A percentile compares a stretch with the other conserved stretches of the same genome.
Conservation (phyloP, 2,113 vertebrate genomes). For the Cryptotis parvus region DNA sequence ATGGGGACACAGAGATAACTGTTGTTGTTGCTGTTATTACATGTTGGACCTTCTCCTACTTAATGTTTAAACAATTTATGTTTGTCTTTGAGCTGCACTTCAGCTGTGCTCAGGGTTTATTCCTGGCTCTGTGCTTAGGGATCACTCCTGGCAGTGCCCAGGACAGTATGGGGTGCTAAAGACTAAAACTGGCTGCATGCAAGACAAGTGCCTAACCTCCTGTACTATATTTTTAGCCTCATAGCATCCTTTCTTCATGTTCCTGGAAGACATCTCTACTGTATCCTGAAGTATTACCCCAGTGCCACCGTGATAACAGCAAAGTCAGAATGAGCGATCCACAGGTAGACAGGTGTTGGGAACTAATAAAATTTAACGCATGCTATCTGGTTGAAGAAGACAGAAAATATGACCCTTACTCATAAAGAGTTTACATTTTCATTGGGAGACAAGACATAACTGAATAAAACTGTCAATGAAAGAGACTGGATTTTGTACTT, state of each 20-base stretch:
- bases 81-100: not conserved
- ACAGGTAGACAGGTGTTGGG: not conserved
- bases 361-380: not conserved
- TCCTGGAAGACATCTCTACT: not conserved
- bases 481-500: not conserved
- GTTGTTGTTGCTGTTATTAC: not conserved
- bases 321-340: not conserved
- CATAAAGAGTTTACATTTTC: not conserved
- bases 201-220: too few species aligned
- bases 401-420: not conserved
- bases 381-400: not conserved
- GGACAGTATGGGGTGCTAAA: too few species aligned
- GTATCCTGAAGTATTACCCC: not conserved
- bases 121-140: too few species aligned
- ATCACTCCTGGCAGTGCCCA: too few species aligned
- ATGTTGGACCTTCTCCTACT: not conserved
- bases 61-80: not conserved
- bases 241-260: not conserved
- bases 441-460: not conserved
- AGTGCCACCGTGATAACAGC: not conserved
- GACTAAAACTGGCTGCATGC: too few species aligned
- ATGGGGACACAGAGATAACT: not conserved
- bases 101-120: too few species aligned
- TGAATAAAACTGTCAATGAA: not conserved
- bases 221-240: too few species aligned